These are phyloP conservation scores for Pogonomyrmex californicus DNA, from an alignment of 1,140 invertebrate genomes.

Conservation along the genomic window DNA sequence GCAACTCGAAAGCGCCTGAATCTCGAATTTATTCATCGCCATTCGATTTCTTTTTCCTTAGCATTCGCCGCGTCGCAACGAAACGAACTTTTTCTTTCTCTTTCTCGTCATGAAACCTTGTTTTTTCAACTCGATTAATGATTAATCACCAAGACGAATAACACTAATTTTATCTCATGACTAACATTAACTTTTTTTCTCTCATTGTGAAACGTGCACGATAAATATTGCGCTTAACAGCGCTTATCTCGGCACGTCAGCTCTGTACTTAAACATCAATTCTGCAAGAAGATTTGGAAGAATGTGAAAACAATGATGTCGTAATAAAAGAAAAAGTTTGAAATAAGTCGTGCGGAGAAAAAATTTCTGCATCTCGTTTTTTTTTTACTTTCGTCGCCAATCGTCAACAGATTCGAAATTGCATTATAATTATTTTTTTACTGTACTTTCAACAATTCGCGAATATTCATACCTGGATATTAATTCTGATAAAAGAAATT, in stretches of 20 bases:
- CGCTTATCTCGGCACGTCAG: neutral
- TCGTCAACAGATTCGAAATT: neutral
- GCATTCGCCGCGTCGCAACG: neutral
- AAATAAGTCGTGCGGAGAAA: neutral
- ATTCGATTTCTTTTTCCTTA: conserved; percentile 1
- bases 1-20: conserved; percentile 44
- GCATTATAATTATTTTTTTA: neutral
- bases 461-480: neutral
- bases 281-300: neutral
- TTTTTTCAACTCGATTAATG: conserved; percentile 38
- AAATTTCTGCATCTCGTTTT: neutral
- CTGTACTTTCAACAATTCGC: neutral
- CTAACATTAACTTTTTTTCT: conserved; percentile 22
- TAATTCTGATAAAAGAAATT: neutral
- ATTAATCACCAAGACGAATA: conserved; percentile 38
- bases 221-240: conserved; percentile 20
- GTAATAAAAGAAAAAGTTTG: neutral
- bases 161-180: conserved; percentile 9
- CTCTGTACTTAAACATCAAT: conserved; percentile 19
- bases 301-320: neutral
- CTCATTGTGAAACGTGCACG: neutral
- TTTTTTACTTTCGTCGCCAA: neutral
- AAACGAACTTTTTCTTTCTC: neutral
- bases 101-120: neutral
- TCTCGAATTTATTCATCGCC: conserved; percentile 36